These are phyloP conservation scores for Cirrhinus molitorella DNA, from an alignment of 2,797 vertebrate genomes.

Conservation along the genomic window DNA sequence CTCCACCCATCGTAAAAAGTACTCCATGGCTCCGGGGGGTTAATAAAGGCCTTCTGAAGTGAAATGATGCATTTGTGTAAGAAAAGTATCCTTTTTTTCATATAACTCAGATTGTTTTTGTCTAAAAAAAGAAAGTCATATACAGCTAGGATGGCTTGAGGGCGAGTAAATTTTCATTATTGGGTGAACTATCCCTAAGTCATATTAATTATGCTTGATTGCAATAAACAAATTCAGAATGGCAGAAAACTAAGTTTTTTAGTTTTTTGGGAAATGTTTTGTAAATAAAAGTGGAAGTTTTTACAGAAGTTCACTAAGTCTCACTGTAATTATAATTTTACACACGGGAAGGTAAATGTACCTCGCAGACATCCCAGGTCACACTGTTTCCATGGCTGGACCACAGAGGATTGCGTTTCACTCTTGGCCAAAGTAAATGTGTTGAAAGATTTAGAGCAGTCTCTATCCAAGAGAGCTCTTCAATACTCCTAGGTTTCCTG, in stretches of 20 bases:
- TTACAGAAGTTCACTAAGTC: neutral
- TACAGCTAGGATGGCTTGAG: too few species aligned
- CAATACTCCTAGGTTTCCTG: conserved; percentile 10
- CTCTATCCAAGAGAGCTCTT: neutral
- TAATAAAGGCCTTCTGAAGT: too few species aligned
- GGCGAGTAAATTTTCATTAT: too few species aligned
- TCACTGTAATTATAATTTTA: neutral
- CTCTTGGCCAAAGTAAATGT: conserved; percentile 18
- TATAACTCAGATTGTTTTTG: too few species aligned
- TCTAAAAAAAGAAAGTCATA: too few species aligned
- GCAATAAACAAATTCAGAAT: neutral
- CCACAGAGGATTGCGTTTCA: neutral
- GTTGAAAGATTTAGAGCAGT: conserved; percentile 22
- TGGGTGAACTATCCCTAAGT: neutral
- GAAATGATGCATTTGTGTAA: too few species aligned
- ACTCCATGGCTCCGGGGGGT: too few species aligned
- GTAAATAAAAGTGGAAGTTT: neutral
- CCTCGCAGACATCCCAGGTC: conserved; percentile 4
- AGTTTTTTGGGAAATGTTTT: neutral
- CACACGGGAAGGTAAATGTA: neutral
- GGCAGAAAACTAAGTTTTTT: neutral
- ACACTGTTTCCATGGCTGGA: conserved; percentile 4
- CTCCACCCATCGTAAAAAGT: too few species aligned
- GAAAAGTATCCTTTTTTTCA: too few species aligned
- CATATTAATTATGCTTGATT: neutral